A percentile compares a stretch with the other conserved stretches of the same genome.
These are phyloP conservation scores for Helarctos malayanus DNA, from an alignment of 2,797 vertebrate species.

Conservation along the genomic window DNA sequence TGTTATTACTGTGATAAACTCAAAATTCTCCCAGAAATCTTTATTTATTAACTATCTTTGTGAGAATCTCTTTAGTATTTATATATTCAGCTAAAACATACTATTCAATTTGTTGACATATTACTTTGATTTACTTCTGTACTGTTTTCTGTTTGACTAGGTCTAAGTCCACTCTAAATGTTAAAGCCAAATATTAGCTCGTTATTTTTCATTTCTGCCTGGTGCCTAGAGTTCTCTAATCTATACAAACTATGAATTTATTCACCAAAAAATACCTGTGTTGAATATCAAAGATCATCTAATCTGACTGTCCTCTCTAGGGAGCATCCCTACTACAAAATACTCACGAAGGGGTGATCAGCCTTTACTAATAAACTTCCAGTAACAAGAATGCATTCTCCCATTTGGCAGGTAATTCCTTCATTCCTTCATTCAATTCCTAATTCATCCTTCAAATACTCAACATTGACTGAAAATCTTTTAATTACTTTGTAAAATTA, in stretches of 20 bases:
- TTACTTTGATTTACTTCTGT: neutral
- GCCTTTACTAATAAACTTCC: neutral
- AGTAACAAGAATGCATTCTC: neutral
- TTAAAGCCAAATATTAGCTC: neutral
- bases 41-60: neutral
- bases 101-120: neutral
- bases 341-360: neutral
- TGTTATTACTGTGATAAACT: neutral
- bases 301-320: neutral
- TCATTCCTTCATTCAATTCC: neutral
- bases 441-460: neutral
- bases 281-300: neutral
- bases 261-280: slow-evolving; percentile 9
- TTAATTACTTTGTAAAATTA: neutral
- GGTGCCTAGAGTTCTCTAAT: neutral
- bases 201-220: slow-evolving; percentile 6
- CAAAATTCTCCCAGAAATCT: slow-evolving; percentile 1
- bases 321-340: neutral
- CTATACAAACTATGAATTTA: neutral
- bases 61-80: slow-evolving; percentile 1
- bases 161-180: neutral
- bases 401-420: neutral
- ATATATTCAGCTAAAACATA: neutral
- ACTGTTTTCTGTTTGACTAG: neutral
- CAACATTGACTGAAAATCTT: neutral